Evolutionary conservation across 2,888 invertebrate genomes (phyloP), one percentile per base, ranked within the genome.

Genomic region (Hirudinaria manillensis): DNA sequence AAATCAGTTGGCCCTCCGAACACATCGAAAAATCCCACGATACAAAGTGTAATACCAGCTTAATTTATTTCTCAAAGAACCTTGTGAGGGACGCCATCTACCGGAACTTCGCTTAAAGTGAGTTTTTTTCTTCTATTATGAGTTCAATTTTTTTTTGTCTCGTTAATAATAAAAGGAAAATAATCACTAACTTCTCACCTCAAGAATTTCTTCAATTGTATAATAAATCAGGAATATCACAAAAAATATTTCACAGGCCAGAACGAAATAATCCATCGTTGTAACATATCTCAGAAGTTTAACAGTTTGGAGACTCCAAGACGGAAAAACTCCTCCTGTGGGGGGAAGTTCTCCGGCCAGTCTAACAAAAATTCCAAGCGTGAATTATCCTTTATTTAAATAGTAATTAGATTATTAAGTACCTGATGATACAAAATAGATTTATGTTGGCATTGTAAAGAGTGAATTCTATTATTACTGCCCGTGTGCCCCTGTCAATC

Each of bases 361-460:
- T 51, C 79, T 79, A 75, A 45, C 13, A 24, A 38, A 38, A n/a
- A n/a, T n/a, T n/a, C n/a, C n/a, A n/a, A n/a, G n/a, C n/a, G n/a
- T n/a, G n/a, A n/a, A n/a, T n/a, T n/a, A n/a, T n/a, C n/a, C n/a
- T n/a, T 27, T n/a, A 36, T 0, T 65, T 68, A 73, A 56, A 61
- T 27, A 16, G n/a, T 61, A 61, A 61, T 61, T 61, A 27, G 13
- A 16, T 53, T 53, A 4, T 1, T 19, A 61, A 61, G 13, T 29
- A 79, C 79, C 90, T 89, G 79, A 87, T 84, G 70, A 89, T 86
- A 78, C 88, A 88, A 83, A 90, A 90, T 10, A 90, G 83, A 83
- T 91, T 90, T 51, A 89, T 84, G 82, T 91, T 91, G 0, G 88
- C 88, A 82, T 91, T 91, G 83, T 89, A 91, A 45, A 90, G 84